Evolutionary conservation across 1,140 invertebrate genomes (phyloP), one percentile per base, ranked within the genome.

Genomic region (Venustaconcha ellipsiformis): DNA sequence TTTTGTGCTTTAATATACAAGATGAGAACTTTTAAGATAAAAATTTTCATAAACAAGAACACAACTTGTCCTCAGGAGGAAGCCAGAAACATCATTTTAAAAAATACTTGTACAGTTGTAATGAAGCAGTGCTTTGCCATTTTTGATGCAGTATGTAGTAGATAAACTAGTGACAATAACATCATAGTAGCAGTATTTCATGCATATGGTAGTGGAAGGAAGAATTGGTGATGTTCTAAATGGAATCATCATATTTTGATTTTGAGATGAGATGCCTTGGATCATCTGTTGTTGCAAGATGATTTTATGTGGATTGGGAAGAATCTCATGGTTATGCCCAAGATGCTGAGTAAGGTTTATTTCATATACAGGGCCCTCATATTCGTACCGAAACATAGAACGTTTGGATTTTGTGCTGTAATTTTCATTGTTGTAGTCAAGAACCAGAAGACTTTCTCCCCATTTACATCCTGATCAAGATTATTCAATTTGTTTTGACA

Each of bases 401-500:
- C 64, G 55, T 72, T 65, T 55, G 60, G 30, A n/a, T 72, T 18
- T 30, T 37, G 14, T 14, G 58, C 37, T 8, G 11, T 20, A n/a
- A 71, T 5, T 37, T 55, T 37, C 14, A 72, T 18, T 1, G 14
- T n/a, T 56, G 57, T 66, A 23, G 66, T 56, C 20, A 66, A 23
- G n/a, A 20, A 58, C 1, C 30, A 58, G 30, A 57, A 66, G 8
- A 73, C 62, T 30, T 73, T 65, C 13, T 66, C 18, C 17, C 71
- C 1, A 18, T 58, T 37, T n/a, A 37, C 55, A 73, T 14, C 48
- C 23, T 57, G 20, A 20, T 73, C 62, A 73, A 66, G 58, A 30
- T 73, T 65, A 14, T 66, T 73, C 62, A 73, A 63, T 55, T 14
- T 37, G 56, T 20, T 63, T 26, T 56, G 60, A 55, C 60, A 74